These are phyloP conservation scores for Ectemnius continuus DNA, from an alignment of 2,888 invertebrate genomes.

Conservation along the genomic window DNA sequence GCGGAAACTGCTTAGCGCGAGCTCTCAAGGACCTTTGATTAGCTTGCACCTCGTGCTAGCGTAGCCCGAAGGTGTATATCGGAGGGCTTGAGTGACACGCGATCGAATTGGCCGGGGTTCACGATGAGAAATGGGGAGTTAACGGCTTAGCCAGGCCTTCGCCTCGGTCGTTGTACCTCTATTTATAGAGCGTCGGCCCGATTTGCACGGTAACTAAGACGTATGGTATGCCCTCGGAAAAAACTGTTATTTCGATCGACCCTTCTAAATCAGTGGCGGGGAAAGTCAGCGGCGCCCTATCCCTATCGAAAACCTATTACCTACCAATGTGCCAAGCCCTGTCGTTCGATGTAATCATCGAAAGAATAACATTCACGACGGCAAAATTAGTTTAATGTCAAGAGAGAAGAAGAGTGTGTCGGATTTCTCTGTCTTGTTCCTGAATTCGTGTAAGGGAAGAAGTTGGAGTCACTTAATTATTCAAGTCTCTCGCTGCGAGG, in stretches of 20 bases:
- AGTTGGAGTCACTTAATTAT: too few relatives aligned
- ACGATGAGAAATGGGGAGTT: constrained; percentile 8
- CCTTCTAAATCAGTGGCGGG: neutral
- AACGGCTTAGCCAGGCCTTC: constrained; percentile 1
- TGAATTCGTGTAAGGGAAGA: too few relatives aligned
- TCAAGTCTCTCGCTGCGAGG: too few relatives aligned
- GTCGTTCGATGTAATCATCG: too few relatives aligned
- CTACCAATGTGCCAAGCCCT: too few relatives aligned
- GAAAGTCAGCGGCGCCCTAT: too few relatives aligned
- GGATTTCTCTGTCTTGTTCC: too few relatives aligned
- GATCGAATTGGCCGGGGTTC: constrained; percentile 10
- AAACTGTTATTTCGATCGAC: neutral
- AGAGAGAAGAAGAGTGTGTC: too few relatives aligned
- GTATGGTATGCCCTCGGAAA: neutral
- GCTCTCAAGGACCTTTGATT: neutral
- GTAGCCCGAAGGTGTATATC: neutral
- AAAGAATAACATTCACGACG: too few relatives aligned
- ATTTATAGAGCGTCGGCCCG: constrained; percentile 3
- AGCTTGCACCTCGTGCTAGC: neutral
- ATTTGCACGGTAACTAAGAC: constrained; percentile 7
- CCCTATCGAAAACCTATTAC: too few relatives aligned
- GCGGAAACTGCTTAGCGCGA: neutral
- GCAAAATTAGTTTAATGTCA: too few relatives aligned
- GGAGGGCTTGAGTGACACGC: neutral
- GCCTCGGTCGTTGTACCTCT: constrained; percentile 7